Evolutionary conservation across 2,888 invertebrate species (phyloP), one percentile per base, ranked within the genome.

Genomic region (Cerastoderma edule): DNA sequence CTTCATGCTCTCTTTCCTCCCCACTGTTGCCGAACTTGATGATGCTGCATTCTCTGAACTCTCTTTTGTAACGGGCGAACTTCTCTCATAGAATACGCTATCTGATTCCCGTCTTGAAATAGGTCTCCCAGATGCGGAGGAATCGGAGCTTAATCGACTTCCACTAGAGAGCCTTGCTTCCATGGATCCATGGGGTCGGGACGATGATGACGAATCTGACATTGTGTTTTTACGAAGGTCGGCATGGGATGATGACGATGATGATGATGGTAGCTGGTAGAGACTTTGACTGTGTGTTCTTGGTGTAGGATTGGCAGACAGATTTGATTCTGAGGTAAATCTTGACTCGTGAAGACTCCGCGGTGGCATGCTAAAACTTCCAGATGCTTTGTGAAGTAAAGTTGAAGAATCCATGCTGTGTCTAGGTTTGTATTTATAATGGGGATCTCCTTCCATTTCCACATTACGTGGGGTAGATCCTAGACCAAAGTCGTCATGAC

Each of bases 1-100:
- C 72, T 88, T 88, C 88, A 90, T 85, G 13, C 89, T 89, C 35
- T 80, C 84, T 32, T 86, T 87, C 48, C 89, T 84, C 32, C 83
- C 85, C 35, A 88, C 68, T 24, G 71, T 73, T 35, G 69, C 66
- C 63, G 53, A 60, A 53, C 53, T 24, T 13, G 60, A 27, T 24
- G 22, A 44, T 19, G 24, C 28, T 39, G 66, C 27, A 33, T 54
- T 19, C 28, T 56, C 54, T n/a, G 60, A 48, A 27, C 6, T 28
- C 6, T 74, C 71, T 32, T 57, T 60, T 32, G 72, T 71, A 8
- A 48, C 64, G n/a, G 80, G 69, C 33, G 83, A 67, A 19, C 70
- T 39, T 39, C 76, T 83, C 48, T 72, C 85, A 72, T 64, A 72
- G 68, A 88, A 88, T 66, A 88, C 88, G 44, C 85, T 86, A 76